Evolutionary conservation across 2,888 invertebrate species (phyloP).

Genomic region (Onchidella celtica): DNA sequence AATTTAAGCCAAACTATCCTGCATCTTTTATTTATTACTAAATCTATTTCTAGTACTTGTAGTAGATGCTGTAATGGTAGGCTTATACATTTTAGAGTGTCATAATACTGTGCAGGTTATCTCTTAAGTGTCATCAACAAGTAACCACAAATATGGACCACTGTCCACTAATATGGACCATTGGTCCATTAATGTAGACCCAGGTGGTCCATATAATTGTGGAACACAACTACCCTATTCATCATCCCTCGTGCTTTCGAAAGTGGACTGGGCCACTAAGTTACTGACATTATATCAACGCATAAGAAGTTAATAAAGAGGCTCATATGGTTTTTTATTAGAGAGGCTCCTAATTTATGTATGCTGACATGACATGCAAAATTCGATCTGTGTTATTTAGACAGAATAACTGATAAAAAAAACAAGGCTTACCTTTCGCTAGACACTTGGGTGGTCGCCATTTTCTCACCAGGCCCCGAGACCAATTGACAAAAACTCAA

Average conservation of each 20-base stretch:
- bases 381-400: neutral
- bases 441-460: neutral
- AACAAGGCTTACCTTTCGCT: neutral
- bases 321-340: neutral
- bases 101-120: no score
- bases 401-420: neutral
- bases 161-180: neutral
- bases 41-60: neutral
- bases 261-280: neutral
- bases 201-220: neutral
- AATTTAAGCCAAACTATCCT: neutral
- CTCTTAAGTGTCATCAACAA: neutral
- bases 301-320: neutral
- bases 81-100: neutral
- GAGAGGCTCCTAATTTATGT: neutral
- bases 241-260: neutral
- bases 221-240: neutral
- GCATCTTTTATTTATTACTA: neutral
- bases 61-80: neutral
- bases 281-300: neutral
- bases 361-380: neutral
- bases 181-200: neutral
- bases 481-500: neutral
- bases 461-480: neutral
- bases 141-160: neutral